These are phyloP conservation scores for Camponotus fellah DNA, from an alignment of 2,888 invertebrate genomes.

Conservation along the genomic window DNA sequence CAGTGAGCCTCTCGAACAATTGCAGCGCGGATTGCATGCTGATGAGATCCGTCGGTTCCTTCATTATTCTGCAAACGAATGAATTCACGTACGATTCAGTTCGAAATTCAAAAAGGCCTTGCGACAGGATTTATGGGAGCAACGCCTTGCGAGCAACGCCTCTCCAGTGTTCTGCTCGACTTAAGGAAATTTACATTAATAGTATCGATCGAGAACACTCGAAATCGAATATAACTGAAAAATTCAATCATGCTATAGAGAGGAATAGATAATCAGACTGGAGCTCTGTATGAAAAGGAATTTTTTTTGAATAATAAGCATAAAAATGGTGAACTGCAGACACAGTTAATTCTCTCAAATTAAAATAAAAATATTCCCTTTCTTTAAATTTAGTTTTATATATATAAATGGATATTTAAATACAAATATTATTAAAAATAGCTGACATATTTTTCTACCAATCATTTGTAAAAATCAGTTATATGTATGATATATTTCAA, in stretches of 20 bases:
- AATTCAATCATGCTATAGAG: constrained; percentile 39
- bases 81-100: constrained; percentile 63
- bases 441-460: neutral
- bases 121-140: constrained; percentile 56
- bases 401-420: neutral
- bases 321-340: neutral
- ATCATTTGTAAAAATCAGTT: neutral
- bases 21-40: constrained; percentile 91
- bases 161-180: constrained; percentile 47
- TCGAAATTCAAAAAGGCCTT: constrained; percentile 52
- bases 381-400: neutral
- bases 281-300: neutral
- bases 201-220: constrained; percentile 47
- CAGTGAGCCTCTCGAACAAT: constrained; percentile 90
- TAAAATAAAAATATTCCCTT: neutral
- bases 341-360: constrained; percentile 8
- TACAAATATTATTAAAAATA: neutral
- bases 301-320: neutral
- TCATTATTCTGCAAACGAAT: constrained; percentile 86
- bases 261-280: constrained; percentile 17
- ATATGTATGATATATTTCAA: neutral
- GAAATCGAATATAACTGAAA: constrained; percentile 50
- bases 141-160: constrained; percentile 50
- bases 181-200: constrained; percentile 61
- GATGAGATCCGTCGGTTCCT: constrained; percentile 91